These are phyloP conservation scores for Octodon degus DNA, from an alignment of 2,113 vertebrate species.

Conservation along the genomic window DNA sequence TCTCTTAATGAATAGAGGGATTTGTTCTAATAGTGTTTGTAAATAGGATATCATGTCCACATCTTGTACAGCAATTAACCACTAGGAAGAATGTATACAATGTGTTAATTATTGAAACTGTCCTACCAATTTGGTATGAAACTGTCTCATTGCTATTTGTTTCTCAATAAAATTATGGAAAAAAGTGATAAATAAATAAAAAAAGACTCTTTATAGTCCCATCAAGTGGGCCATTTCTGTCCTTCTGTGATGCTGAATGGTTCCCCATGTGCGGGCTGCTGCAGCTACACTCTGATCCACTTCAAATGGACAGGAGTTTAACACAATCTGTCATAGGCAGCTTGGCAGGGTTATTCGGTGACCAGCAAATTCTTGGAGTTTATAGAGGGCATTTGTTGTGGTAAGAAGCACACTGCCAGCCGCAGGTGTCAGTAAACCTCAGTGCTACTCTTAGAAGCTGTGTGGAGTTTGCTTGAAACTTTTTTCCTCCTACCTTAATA, in stretches of 20 bases:
- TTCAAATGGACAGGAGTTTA: constrained; percentile 2
- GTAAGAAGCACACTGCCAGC: not conserved
- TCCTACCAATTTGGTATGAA: no score
- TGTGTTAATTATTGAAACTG: no score
- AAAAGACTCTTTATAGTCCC: not conserved
- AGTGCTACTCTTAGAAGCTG: not conserved
- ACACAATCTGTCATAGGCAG: constrained; percentile 27
- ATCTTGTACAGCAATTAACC: no score
- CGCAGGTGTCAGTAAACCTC: not conserved
- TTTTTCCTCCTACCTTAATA: constrained; percentile 20
- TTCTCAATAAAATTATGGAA: no score
- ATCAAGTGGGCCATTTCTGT: constrained; percentile 42
- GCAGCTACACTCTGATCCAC: not conserved
- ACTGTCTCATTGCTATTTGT: no score
- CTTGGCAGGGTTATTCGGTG: not conserved
- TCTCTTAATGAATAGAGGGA: no score
- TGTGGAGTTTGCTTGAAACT: not conserved
- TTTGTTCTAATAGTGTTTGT: no score
- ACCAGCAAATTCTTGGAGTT: not conserved
- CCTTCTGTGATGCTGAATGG: constrained; percentile 66
- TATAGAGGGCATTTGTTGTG: not conserved
- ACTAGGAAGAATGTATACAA: no score
- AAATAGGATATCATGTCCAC: no score
- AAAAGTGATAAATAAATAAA: no score
- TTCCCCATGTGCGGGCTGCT: not conserved